These are phyloP conservation scores for Andricus quercusramuli DNA, from an alignment of 2,888 invertebrate species.

Conservation along the genomic window DNA sequence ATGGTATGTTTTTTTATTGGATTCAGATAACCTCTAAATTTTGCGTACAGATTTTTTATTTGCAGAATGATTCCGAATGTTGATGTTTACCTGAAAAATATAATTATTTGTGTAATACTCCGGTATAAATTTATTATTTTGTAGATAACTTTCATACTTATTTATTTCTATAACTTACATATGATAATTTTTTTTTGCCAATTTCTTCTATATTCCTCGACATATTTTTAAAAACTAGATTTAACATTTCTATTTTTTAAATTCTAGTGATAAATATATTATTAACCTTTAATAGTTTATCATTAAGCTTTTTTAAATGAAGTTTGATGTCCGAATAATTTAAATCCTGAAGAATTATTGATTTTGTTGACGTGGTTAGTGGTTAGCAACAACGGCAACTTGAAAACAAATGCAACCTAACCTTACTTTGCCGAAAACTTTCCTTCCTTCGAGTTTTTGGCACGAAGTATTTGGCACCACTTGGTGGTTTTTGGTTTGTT, in stretches of 20 bases:
- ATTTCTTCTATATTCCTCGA: too few relatives aligned
- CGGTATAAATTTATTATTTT: neutral
- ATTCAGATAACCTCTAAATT: too few relatives aligned
- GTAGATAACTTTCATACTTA: neutral
- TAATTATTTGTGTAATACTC: neutral
- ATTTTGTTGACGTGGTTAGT: neutral
- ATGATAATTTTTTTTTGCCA: too few relatives aligned
- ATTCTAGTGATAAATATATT: neutral
- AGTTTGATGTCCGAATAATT: neutral
- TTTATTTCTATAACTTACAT: neutral
- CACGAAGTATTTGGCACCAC: too few relatives aligned
- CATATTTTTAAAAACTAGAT: too few relatives aligned
- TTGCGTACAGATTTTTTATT: too few relatives aligned
- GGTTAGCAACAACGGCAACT: neutral
- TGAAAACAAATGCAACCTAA: neutral
- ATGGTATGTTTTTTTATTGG: too few relatives aligned
- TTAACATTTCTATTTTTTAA: too few relatives aligned
- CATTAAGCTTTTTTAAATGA: neutral
- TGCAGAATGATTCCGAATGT: neutral
- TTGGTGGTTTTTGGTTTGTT: neutral
- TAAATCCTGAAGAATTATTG: neutral
- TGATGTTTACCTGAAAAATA: neutral
- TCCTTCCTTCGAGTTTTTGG: neutral
- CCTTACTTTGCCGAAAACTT: neutral
- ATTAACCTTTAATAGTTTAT: neutral